Conservation (phyloP, 2,113 vertebrate genomes). For the Pavo muticus region DNA sequence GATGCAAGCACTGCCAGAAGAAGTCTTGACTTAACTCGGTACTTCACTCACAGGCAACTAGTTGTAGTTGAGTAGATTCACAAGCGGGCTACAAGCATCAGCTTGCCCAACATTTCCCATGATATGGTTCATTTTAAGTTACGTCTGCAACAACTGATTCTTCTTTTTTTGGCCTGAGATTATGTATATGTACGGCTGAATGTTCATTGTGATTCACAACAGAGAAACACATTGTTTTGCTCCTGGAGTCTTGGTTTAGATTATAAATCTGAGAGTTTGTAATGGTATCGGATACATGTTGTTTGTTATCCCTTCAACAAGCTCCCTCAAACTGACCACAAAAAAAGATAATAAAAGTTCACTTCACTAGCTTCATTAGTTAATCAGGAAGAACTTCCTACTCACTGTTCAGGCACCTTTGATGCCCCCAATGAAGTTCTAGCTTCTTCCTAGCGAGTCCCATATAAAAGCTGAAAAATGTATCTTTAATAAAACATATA, state of each 20-base stretch:
- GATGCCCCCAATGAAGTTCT: not conserved
- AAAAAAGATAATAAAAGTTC: not conserved
- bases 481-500: not conserved
- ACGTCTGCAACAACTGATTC: accelerated
- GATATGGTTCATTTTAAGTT: not conserved
- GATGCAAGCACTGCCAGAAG: not conserved
- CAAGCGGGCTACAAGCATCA: not conserved
- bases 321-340: not conserved
- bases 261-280: not conserved
- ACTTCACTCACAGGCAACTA: not conserved
- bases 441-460: not conserved
- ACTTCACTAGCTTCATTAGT: not conserved
- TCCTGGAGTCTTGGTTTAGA: not conserved
- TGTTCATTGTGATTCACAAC: not conserved
- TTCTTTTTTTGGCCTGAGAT: not conserved
- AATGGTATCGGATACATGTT: not conserved
- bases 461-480: not conserved
- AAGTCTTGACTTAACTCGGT: not conserved
- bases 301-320: not conserved
- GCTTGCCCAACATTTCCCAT: not conserved
- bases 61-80: not conserved
- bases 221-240: not conserved
- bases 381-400: not conserved
- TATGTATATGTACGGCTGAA: not conserved
- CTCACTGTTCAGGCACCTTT: not conserved